A percentile compares a stretch with the other conserved stretches of the same genome.
phyloP scores from a whole-genome alignment of 2,888 invertebrate species.

The Coelinius sp. region DNA sequence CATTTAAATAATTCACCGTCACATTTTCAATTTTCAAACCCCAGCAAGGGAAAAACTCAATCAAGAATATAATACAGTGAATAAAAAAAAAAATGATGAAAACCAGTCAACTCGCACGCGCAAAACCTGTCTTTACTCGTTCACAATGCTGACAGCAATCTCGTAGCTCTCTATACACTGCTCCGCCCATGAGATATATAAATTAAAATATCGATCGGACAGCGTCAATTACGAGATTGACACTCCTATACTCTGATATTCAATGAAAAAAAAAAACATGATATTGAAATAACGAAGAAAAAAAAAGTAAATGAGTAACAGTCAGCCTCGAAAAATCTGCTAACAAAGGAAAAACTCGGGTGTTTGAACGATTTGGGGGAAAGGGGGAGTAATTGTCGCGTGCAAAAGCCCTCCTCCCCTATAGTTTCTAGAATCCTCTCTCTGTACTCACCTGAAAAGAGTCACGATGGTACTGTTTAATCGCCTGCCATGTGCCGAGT shows the following conservation, averaged over 20 bases:
- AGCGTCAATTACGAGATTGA: slow-evolving; percentile 67
- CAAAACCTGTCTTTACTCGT: slow-evolving; percentile 65
- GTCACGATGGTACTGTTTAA: slow-evolving; percentile 31
- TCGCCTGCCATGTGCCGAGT: slow-evolving; percentile 41
- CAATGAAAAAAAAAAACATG: not conserved
- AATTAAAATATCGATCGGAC: slow-evolving; percentile 69
- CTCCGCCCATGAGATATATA: slow-evolving; percentile 59
- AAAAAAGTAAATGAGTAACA: slow-evolving; percentile 18
- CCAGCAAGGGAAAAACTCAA: slow-evolving; percentile 46
- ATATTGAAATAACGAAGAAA: not conserved
- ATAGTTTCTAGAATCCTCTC: slow-evolving; percentile 22
- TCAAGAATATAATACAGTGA: slow-evolving; percentile 20
- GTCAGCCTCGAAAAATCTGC: slow-evolving; percentile 14
- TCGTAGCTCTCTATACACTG: slow-evolving; percentile 46
- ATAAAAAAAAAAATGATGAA: slow-evolving; percentile 27
- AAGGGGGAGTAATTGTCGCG: slow-evolving; percentile 28
- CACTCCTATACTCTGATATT: slow-evolving; percentile 52
- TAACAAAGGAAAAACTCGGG: slow-evolving; percentile 23
- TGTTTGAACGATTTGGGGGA: not conserved
- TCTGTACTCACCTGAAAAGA: slow-evolving; percentile 14
- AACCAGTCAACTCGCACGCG: slow-evolving; percentile 47
- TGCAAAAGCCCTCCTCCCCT: slow-evolving; percentile 28
- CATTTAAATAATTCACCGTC: slow-evolving; percentile 50
- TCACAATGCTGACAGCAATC: slow-evolving; percentile 64
- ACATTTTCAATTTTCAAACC: slow-evolving; percentile 67